phyloP scores from a whole-genome alignment of 2,113 vertebrate genomes.

The Bagarius yarrelli region DNA sequence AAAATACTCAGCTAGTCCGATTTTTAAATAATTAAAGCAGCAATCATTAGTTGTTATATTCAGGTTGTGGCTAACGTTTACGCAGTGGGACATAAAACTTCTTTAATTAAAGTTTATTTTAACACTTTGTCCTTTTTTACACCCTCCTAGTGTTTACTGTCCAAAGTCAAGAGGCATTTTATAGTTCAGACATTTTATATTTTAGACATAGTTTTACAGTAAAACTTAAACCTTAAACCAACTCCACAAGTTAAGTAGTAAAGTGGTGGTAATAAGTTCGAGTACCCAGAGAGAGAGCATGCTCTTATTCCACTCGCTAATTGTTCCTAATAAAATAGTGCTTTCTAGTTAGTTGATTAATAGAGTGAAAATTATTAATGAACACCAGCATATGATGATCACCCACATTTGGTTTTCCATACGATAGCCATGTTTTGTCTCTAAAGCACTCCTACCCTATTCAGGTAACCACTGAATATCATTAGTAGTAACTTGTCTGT shows the following conservation, averaged over 20 bases:
- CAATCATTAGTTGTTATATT: no score
- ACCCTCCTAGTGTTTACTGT: slow-evolving; percentile 7
- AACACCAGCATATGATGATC: not conserved
- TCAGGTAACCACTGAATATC: not conserved
- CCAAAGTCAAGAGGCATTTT: not conserved
- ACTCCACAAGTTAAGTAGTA: not conserved
- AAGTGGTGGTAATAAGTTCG: not conserved
- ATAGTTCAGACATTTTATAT: no score
- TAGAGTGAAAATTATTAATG: not conserved
- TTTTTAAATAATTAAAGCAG: no score
- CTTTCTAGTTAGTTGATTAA: not conserved
- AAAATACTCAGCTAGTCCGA: no score
- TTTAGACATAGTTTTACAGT: no score
- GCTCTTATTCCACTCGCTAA: not conserved
- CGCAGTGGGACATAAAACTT: no score
- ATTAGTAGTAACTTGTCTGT: not conserved
- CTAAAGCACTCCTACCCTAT: no score
- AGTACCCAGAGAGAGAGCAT: not conserved
- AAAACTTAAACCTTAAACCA: not conserved
- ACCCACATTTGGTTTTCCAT: not conserved
- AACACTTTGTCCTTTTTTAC: no score
- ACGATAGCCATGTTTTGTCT: not conserved
- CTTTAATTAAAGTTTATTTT: no score
- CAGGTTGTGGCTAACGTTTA: no score
- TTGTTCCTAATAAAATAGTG: no score